Evolutionary conservation across 2,797 vertebrate species (phyloP).

Genomic region (Siniperca obscura): DNA sequence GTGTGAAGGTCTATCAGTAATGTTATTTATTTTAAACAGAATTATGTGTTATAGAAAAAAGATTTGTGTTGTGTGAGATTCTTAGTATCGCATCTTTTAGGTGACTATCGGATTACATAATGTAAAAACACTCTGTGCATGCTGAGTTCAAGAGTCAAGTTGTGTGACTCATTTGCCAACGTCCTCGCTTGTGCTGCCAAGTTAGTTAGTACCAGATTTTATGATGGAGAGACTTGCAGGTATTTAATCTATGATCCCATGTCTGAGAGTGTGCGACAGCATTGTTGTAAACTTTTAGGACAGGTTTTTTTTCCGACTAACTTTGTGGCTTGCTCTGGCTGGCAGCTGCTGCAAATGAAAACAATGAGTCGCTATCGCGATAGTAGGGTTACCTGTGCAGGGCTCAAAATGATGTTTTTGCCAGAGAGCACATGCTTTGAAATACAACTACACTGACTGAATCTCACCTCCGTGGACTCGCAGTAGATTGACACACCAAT

Average conservation of each 20-base stretch:
- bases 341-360: constrained; percentile 16
- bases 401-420: not conserved
- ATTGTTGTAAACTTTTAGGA: not conserved
- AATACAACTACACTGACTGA: not conserved
- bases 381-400: constrained; percentile 19
- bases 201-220: constrained; percentile 2
- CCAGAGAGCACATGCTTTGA: not conserved
- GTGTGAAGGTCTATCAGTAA: not conserved
- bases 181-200: constrained; percentile 6
- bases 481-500: constrained; percentile 4
- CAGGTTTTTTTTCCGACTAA: not conserved
- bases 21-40: not conserved
- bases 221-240: constrained; percentile 3
- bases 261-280: not conserved
- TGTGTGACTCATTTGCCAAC: constrained; percentile 42
- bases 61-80: constrained; percentile 16
- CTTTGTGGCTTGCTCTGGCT: not conserved
- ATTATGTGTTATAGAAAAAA: not conserved
- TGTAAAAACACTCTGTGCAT: constrained; percentile 39
- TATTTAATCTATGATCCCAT: not conserved
- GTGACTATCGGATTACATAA: constrained; percentile 24
- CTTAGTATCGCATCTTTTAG: not conserved
- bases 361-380: constrained; percentile 38
- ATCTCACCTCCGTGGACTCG: not conserved
- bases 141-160: constrained; percentile 47